Evolutionary conservation across 2,113 vertebrate genomes (phyloP).

Genomic region (Seriola aureovittata): DNA sequence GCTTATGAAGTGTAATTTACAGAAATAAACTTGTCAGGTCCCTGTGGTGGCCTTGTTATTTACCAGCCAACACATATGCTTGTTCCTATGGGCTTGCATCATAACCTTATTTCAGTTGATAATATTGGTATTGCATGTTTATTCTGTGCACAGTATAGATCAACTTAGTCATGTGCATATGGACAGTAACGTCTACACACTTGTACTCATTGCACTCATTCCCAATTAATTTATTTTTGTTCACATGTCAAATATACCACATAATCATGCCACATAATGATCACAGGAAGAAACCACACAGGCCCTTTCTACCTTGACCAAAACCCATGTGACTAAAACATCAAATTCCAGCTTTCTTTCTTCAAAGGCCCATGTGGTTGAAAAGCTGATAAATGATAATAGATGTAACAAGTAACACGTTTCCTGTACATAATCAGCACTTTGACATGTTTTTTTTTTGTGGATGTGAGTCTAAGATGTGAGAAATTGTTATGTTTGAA

Average conservation of each 20-base stretch:
- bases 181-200: too few relatives aligned
- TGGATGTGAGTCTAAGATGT: not conserved
- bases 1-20: not conserved
- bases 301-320: not conserved
- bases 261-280: not conserved
- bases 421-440: not conserved
- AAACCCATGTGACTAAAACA: too few relatives aligned
- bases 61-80: too few relatives aligned
- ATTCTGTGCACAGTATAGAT: too few relatives aligned
- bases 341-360: not conserved
- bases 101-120: too few relatives aligned
- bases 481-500: not conserved
- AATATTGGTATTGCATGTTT: too few relatives aligned
- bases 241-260: not conserved
- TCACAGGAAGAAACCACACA: too few relatives aligned
- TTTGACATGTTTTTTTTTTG: not conserved
- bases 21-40: not conserved
- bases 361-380: not conserved
- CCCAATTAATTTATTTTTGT: not conserved
- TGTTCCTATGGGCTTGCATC: too few relatives aligned
- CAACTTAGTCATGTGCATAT: not conserved
- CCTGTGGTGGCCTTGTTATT: not conserved
- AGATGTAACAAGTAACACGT: not conserved
- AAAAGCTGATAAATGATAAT: not conserved
- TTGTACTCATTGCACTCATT: not conserved